Percentiles rank a stretch among this genome's conserved stretches.
These are phyloP conservation scores for Mionectes macconnelli DNA, from an alignment of 2,113 vertebrate genomes.

Conservation along the genomic window DNA sequence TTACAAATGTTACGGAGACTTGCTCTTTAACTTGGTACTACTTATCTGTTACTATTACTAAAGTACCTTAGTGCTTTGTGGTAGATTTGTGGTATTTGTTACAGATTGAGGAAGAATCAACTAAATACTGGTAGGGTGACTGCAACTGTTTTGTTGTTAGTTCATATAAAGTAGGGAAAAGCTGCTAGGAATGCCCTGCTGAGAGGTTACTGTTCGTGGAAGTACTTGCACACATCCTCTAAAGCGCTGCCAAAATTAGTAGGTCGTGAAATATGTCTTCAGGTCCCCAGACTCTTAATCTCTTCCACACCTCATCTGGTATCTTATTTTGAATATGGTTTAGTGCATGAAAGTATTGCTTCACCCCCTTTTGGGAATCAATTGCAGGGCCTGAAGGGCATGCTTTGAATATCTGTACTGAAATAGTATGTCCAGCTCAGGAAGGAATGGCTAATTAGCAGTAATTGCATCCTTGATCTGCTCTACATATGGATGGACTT, in stretches of 20 bases:
- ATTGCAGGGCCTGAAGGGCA: background rate
- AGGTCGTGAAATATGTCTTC: background rate
- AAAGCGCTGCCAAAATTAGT: background rate
- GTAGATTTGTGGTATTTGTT: no score
- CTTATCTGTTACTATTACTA: background rate
- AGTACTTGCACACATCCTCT: background rate
- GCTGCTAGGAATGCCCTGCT: background rate
- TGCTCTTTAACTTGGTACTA: background rate
- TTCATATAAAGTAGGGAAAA: background rate
- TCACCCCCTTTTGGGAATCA: background rate
- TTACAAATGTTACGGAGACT: background rate
- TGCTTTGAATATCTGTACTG: background rate
- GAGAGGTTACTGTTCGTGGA: background rate
- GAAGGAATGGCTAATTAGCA: background rate
- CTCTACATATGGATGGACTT: background rate
- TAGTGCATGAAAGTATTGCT: background rate
- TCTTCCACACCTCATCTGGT: background rate
- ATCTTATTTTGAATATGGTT: background rate
- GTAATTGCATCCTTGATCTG: background rate
- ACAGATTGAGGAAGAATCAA: background rate
- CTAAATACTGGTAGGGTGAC: background rate
- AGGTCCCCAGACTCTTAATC: background rate
- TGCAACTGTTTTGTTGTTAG: background rate
- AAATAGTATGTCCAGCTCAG: background rate
- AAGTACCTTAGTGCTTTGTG: background rate